Base-by-base conservation (phyloP, 2,888 invertebrate species). In the Gortyna flavago region DNA sequence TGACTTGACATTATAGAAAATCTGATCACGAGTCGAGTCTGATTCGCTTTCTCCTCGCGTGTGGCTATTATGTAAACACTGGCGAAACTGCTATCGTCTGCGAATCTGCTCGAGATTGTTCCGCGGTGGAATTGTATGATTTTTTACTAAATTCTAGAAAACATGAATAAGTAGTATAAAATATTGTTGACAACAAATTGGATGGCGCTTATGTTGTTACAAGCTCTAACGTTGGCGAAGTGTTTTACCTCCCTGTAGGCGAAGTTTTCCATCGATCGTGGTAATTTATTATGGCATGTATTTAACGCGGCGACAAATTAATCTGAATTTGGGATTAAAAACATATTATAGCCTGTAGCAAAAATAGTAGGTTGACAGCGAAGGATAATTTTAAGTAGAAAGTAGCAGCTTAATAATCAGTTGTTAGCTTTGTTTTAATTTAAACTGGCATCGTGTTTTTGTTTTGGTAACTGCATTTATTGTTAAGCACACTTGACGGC, bases 51-150 rank as follows among this genome's bases (percentile, higher is more conserved):
- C 92, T 89, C 90, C 86, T 75, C 85, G 87, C 88, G 88, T 89
- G 86, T 89, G 89, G 81, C 83, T 85, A 85, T 92, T 92, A 92
- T 91, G 90, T 91, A 92, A 92, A 89, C 89, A 88, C 78, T 87
- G 88, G 81, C 88, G 89, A 90, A 91, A 91, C 88, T 84, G 85
- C 87, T 88, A 88, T 90, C 89, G 88, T 85, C 86, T 86, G 88
- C 80, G 90, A 90, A 90, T 90, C 88, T 88, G 82, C 77, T 77
- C 81, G 77, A 90, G 85, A 89, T 90, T 89, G 87, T 80, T 79
- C 77, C 72, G 83, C 81, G 77, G 81, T 71, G 71, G 82, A 85
- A 86, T 85, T 85, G 75, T 84, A 80, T 72, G 69, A 68, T 70
- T 77, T 74, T 75, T 76, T 71, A 51, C 74, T 72, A 77, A 78